These are phyloP conservation scores for Sylvilagus floridanus DNA, from an alignment of 2,797 vertebrate genomes.

Conservation along the genomic window DNA sequence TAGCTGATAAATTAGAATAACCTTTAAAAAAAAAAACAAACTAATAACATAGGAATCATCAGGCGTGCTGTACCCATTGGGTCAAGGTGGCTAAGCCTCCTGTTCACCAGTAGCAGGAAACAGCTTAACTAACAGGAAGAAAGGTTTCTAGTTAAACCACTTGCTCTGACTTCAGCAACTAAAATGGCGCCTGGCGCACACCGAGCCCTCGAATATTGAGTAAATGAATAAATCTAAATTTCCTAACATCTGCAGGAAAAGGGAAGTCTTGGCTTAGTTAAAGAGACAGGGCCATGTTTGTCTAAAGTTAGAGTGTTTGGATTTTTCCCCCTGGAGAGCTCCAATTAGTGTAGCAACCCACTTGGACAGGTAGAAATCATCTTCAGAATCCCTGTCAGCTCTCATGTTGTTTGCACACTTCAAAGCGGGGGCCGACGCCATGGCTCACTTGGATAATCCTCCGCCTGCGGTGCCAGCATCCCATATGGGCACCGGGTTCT, in stretches of 20 bases:
- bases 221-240: slow-evolving; percentile 3
- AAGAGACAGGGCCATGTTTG: neutral
- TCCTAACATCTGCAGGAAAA: neutral
- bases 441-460: no score
- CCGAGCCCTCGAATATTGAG: neutral
- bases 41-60: neutral
- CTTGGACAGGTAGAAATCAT: neutral
- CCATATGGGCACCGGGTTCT: no score
- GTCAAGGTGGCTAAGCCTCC: neutral
- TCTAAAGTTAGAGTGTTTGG: neutral
- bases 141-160: neutral
- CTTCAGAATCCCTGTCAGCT: neutral
- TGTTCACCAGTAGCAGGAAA: neutral
- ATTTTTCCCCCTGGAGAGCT: neutral
- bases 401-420: neutral
- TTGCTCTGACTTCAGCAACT: neutral
- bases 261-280: neutral
- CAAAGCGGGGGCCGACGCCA: neutral
- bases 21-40: neutral
- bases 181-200: neutral
- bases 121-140: neutral
- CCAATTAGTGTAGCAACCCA: neutral
- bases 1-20: neutral
- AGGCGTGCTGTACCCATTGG: neutral
- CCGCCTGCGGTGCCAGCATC: no score